A percentile compares a stretch with the other conserved stretches of the same genome.
These are phyloP conservation scores for Palloptera scutellata DNA, from an alignment of 2,888 invertebrate genomes.

Conservation along the genomic window DNA sequence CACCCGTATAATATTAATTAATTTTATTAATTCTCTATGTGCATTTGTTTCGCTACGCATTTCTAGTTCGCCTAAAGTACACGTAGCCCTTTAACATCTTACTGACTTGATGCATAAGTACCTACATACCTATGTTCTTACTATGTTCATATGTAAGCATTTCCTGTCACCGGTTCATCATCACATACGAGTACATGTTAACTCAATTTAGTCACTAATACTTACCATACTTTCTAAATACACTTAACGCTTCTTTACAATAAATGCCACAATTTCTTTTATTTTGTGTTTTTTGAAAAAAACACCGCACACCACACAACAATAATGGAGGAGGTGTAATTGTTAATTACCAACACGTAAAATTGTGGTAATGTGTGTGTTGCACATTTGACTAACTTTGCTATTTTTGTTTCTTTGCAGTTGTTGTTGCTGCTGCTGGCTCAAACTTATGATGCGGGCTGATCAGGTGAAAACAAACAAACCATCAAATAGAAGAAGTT, in stretches of 20 bases:
- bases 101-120: background rate
- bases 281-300: background rate
- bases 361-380: conserved; percentile 42
- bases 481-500: too few species aligned
- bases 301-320: background rate
- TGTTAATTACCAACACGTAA: conserved; percentile 42
- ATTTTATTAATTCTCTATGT: conserved; percentile 13
- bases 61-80: background rate
- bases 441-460: conserved; percentile 54
- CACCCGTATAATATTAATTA: conserved; percentile 52
- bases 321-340: background rate
- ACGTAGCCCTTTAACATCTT: background rate
- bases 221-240: background rate
- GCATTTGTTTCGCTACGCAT: conserved; percentile 11
- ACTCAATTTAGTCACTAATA: background rate
- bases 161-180: background rate
- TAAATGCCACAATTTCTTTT: background rate
- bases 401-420: background rate
- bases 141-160: background rate
- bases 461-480: conserved; percentile 56
- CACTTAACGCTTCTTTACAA: background rate
- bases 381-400: conserved; percentile 35
- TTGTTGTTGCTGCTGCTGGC: conserved; percentile 39
- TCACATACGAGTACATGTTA: background rate
- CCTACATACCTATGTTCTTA: background rate